Evolutionary conservation across 2,797 vertebrate genomes (phyloP).

Genomic region (Tapirus indicus): DNA sequence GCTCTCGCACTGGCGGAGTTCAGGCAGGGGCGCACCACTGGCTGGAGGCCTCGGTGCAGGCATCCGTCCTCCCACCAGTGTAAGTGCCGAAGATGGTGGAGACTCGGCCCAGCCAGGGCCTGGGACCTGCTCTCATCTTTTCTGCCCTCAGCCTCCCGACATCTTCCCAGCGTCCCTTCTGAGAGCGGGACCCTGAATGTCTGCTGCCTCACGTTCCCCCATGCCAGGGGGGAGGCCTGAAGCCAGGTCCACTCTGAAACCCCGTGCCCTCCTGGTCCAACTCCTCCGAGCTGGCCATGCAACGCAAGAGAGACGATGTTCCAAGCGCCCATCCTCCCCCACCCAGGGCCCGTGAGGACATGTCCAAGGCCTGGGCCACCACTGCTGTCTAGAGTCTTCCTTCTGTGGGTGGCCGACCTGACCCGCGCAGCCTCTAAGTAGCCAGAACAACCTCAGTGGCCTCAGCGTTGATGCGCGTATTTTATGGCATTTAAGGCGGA

Average conservation of each 20-base stretch:
- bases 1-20: background rate
- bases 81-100: no score
- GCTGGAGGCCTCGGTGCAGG: background rate
- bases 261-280: background rate
- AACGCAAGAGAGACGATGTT: background rate
- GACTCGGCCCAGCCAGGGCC: background rate
- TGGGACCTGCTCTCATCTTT: background rate
- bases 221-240: background rate
- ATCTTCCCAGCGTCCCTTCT: background rate
- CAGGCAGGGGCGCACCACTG: accelerated
- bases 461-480: background rate
- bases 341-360: background rate
- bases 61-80: accelerated
- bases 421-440: background rate
- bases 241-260: background rate
- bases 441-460: background rate
- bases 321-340: background rate
- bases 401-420: background rate
- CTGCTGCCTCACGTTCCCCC: background rate
- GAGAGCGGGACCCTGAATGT: background rate
- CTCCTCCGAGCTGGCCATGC: background rate
- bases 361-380: background rate
- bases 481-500: conserved; percentile 62
- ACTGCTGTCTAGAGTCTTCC: background rate
- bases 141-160: background rate